Conservation (phyloP, 2,888 invertebrate genomes). For the Hofmannophila pseudospretella region DNA sequence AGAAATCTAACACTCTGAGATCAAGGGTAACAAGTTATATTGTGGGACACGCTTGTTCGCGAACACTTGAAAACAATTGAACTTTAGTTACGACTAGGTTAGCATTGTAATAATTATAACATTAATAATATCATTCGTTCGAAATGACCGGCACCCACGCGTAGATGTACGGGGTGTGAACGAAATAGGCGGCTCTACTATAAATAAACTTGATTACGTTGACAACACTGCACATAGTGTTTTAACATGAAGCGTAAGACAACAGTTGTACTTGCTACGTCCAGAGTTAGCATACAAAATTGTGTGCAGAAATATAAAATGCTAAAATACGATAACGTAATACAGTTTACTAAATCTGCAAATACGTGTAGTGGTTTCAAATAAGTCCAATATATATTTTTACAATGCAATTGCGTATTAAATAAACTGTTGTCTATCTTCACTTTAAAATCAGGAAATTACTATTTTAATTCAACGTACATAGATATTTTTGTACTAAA, state of each 20-base stretch:
- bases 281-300: no score
- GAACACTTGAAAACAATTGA: constrained; percentile 41
- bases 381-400: no score
- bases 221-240: constrained; percentile 35
- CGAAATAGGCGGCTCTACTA: constrained; percentile 25
- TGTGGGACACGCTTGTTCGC: constrained; percentile 42
- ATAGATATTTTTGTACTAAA: constrained; percentile 43
- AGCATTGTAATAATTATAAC: constrained; percentile 44
- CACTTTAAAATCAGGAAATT: neutral
- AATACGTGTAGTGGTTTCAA: no score
- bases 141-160: constrained; percentile 30
- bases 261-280: constrained; percentile 4
- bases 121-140: constrained; percentile 53
- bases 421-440: constrained; percentile 6
- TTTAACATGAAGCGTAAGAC: constrained; percentile 1
- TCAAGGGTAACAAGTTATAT: constrained; percentile 54
- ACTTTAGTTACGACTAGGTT: constrained; percentile 41
- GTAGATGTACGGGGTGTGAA: constrained; percentile 18
- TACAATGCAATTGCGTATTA: no score
- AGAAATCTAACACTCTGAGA: constrained; percentile 66
- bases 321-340: no score
- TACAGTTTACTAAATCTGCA: no score
- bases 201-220: constrained; percentile 11
- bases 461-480: constrained; percentile 1
- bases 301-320: no score